A percentile compares a stretch with the other conserved stretches of the same genome.
phyloP scores from a whole-genome alignment of 1,140 invertebrate genomes.

The Halotydeus destructor region DNA sequence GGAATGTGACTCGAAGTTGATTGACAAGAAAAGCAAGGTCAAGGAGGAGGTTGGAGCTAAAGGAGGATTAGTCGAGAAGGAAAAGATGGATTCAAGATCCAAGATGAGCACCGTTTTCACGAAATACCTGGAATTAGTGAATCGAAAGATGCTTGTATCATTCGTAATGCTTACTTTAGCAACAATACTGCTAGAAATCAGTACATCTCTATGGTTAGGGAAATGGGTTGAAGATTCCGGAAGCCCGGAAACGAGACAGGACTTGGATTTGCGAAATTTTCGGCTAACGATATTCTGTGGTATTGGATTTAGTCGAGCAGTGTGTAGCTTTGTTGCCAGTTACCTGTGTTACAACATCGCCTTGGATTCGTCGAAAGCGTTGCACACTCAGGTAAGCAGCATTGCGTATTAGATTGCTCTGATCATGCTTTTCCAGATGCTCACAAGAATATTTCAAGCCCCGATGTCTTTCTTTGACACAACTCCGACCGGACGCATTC shows the following conservation, averaged over 20 bases:
- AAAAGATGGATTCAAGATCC: too few species aligned
- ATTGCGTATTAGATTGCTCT: too few species aligned
- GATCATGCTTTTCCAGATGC: too few species aligned
- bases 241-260: conserved; percentile 9
- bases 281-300: conserved; percentile 71
- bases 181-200: conserved; percentile 20
- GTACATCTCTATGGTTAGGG: conserved; percentile 23
- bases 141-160: too few species aligned
- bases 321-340: conserved; percentile 2
- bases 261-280: conserved; percentile 40
- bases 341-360: conserved; percentile 1
- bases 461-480: conserved; percentile 29
- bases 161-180: conserved; percentile 14
- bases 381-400: too few species aligned
- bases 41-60: too few species aligned
- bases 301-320: conserved; percentile 51
- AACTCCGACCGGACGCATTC: conserved; percentile 31
- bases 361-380: too few species aligned
- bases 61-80: too few species aligned
- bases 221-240: conserved; percentile 24
- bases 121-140: too few species aligned
- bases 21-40: too few species aligned
- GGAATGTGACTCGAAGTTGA: too few species aligned
- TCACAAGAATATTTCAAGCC: conserved; percentile 43
- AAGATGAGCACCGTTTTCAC: too few species aligned